Base-by-base conservation (phyloP, 2,888 invertebrate species). In the Sphaerophoria taeniata region DNA sequence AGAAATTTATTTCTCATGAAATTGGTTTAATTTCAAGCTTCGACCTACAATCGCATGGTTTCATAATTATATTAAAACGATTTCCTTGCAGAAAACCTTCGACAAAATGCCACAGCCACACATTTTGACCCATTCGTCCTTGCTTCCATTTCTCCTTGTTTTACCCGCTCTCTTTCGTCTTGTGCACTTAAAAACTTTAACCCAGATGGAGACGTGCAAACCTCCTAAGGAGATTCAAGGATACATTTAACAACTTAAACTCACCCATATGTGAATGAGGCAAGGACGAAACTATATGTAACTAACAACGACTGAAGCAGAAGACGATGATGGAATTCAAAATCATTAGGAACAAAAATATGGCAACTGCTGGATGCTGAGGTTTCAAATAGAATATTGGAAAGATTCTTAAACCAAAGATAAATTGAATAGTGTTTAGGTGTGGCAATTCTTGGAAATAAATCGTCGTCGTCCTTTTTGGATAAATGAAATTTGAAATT, bases 401-500 rank as follows among this genome's bases (percentile, higher is more conserved):
- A 61, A 45, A n/a, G 56, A 65, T 75, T 75, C 58, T 76, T 33
- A 77, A 77, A 76, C 71, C 65, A 72, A 72, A 76, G 77, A 82
- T 77, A 82, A 80, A 80, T 80, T 71, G 80, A 80, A 75, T 56
- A 70, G 80, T 63, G 63, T 80, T 75, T 75, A 80, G 63, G 70
- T 75, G 70, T 58, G 75, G 80, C 80, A 75, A 70, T 76, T 53
- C 71, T 76, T 55, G 58, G 39, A 53, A 71, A 81, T 81, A 81
- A 81, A 81, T 81, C 77, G 53, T 81, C 45, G 24, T 24, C 24
- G 24, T 24, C 24, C 24, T 24, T 65, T 60, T 53, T 45, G 45
- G 36, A 70, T 47, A 34, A 67, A 53, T 67, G 67, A 53, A 67
- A 53, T 9, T 53, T 39, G 14, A 34, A 53, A 34, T 67, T 67